phyloP scores from a whole-genome alignment of 2,888 invertebrate genomes.

The Drosophila infuscata region DNA sequence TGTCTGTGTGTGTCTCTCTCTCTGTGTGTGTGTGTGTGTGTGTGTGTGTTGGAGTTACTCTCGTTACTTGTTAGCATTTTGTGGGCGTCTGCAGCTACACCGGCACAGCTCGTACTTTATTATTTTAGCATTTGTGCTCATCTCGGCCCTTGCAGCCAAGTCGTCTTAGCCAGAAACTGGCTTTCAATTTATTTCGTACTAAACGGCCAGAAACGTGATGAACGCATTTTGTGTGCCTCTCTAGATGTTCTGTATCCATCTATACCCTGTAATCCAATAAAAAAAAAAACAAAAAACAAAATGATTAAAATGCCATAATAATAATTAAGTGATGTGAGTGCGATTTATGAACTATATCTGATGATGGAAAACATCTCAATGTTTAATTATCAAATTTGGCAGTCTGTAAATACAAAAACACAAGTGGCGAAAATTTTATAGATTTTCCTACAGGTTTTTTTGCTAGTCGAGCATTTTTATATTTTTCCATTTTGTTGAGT shows the following conservation, averaged over 20 bases:
- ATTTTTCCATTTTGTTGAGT: neutral
- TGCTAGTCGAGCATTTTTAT: neutral
- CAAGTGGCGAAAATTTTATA: no score
- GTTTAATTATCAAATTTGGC: neutral
- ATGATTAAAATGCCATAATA: neutral
- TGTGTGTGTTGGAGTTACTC: constrained; percentile 34
- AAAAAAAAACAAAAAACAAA: neutral
- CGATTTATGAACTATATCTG: neutral
- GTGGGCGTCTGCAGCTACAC: constrained; percentile 63
- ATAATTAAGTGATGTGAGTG: neutral
- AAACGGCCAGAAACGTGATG: constrained; percentile 70
- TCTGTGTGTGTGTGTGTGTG: constrained; percentile 2
- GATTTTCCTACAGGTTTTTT: constrained; percentile 13
- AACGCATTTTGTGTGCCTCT: constrained; percentile 63
- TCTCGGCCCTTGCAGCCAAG: constrained; percentile 14
- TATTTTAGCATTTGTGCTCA: constrained; percentile 44
- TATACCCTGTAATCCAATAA: constrained; percentile 24
- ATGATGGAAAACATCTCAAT: neutral
- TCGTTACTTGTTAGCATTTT: constrained; percentile 68
- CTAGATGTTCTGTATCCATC: neutral
- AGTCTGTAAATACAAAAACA: no score
- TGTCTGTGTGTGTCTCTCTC: neutral
- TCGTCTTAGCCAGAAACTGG: constrained; percentile 24
- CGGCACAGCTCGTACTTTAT: constrained; percentile 43
- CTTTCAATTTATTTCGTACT: constrained; percentile 65